phyloP scores from a whole-genome alignment of 2,888 invertebrate species.

The Sarcophaga rosellei region DNA sequence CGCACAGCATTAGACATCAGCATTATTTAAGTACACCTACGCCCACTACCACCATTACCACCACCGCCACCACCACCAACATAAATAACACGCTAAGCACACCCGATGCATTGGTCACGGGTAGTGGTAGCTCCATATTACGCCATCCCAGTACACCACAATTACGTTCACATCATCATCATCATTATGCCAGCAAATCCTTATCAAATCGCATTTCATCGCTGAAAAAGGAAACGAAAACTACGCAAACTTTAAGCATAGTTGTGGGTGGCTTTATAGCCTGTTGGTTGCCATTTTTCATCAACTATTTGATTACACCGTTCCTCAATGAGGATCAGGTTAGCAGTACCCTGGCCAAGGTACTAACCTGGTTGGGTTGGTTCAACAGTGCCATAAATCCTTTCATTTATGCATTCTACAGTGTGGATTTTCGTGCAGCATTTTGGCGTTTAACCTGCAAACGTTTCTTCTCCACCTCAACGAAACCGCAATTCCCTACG shows the following conservation, averaged over 20 bases:
- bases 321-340: slow-evolving; percentile 86
- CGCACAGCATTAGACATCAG: slow-evolving; percentile 71
- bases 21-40: slow-evolving; percentile 66
- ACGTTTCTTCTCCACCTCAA: slow-evolving; percentile 76
- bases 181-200: slow-evolving; percentile 76
- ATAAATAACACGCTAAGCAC: slow-evolving; percentile 7
- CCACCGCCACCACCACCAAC: slow-evolving; percentile 14
- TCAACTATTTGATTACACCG: slow-evolving; percentile 90
- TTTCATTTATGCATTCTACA: slow-evolving; percentile 95
- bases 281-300: slow-evolving; percentile 94
- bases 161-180: slow-evolving; percentile 59
- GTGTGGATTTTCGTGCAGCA: slow-evolving; percentile 92
- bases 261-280: slow-evolving; percentile 94
- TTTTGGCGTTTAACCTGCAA: slow-evolving; percentile 90
- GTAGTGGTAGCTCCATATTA: slow-evolving; percentile 56
- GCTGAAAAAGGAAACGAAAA: slow-evolving; percentile 90
- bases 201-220: slow-evolving; percentile 84
- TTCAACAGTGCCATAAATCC: slow-evolving; percentile 95
- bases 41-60: not conserved
- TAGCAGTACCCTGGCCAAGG: slow-evolving; percentile 86
- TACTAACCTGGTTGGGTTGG: slow-evolving; percentile 94
- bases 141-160: slow-evolving; percentile 46
- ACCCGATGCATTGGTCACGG: slow-evolving; percentile 30
- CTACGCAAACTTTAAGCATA: slow-evolving; percentile 92
- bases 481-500: slow-evolving; percentile 77